Conservation (phyloP, 2,113 vertebrate genomes). For the Dasyurus viverrinus region DNA sequence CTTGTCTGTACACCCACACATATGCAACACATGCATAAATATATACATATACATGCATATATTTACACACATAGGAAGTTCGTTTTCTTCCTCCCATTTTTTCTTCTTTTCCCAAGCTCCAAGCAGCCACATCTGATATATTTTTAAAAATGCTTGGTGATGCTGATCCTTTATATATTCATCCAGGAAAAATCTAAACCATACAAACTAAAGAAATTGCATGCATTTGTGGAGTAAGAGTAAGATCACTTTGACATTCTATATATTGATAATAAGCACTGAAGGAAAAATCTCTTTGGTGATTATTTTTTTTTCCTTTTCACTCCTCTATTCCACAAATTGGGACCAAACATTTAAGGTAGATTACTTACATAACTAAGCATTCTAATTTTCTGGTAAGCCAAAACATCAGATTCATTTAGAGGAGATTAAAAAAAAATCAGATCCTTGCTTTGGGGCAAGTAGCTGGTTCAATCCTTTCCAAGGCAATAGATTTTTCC, state of each 20-base stretch:
- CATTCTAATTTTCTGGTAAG: slow-evolving; percentile 51
- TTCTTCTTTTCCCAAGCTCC: not conserved
- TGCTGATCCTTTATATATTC: not conserved
- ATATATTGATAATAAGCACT: not conserved
- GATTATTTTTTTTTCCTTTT: slow-evolving; percentile 26
- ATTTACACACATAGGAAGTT: no score
- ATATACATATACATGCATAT: not conserved
- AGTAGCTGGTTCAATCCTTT: not conserved
- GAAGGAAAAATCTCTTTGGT: not conserved
- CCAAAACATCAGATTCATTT: slow-evolving; percentile 59
- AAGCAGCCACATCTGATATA: not conserved
- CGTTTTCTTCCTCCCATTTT: no score
- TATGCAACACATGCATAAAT: not conserved
- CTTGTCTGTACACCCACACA: not conserved
- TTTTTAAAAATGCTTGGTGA: slow-evolving; percentile 20
- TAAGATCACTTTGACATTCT: not conserved
- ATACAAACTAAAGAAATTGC: slow-evolving; percentile 27
- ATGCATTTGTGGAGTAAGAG: not conserved
- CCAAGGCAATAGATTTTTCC: not conserved
- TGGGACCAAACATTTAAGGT: slow-evolving; percentile 50
- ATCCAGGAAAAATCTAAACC: slow-evolving; percentile 7
- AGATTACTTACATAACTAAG: slow-evolving; percentile 57
- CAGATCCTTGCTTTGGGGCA: not conserved
- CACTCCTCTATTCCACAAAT: slow-evolving; percentile 55
- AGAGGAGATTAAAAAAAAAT: not conserved